Percentiles rank a stretch among this genome's conserved stretches.
These are phyloP conservation scores for Panthera leo DNA, from an alignment of 2,113 vertebrate species.

Conservation along the genomic window DNA sequence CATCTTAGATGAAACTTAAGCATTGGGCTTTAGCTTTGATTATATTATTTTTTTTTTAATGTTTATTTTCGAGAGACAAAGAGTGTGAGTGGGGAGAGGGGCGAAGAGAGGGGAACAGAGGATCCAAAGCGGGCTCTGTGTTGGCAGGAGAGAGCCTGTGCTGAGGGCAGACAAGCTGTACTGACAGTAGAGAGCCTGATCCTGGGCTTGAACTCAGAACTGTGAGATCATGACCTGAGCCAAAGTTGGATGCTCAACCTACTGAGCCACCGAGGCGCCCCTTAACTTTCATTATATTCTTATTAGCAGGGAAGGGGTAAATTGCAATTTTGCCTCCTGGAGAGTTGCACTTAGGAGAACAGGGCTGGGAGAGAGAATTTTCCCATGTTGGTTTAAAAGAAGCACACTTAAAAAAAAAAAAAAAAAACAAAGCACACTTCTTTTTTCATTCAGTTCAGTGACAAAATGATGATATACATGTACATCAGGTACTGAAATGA, in stretches of 20 bases:
- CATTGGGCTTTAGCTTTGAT: conserved; percentile 24
- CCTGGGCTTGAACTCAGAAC: no score
- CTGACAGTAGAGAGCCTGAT: no score
- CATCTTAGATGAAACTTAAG: conserved; percentile 21
- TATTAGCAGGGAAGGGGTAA: neutral
- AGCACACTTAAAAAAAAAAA: neutral
- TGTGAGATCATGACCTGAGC: no score
- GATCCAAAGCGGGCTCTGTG: no score
- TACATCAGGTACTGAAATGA: neutral
- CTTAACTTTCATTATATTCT: conserved; percentile 31
- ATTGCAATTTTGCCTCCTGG: neutral
- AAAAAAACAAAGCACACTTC: neutral
- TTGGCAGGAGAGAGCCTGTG: no score
- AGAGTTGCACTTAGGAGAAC: neutral
- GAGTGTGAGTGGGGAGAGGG: no score
- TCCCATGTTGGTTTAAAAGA: neutral
- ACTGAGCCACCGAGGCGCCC: no score
- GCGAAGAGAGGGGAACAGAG: no score
- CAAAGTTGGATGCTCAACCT: no score
- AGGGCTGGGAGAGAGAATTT: neutral
- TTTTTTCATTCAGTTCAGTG: neutral
- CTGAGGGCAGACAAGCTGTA: no score
- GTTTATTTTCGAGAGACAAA: no score
- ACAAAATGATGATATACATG: neutral
- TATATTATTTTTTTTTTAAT: neutral